A percentile compares a stretch with the other conserved stretches of the same genome.
Evolutionary conservation across 1,140 invertebrate species (phyloP).

Genomic region (Agrypnia vestita): DNA sequence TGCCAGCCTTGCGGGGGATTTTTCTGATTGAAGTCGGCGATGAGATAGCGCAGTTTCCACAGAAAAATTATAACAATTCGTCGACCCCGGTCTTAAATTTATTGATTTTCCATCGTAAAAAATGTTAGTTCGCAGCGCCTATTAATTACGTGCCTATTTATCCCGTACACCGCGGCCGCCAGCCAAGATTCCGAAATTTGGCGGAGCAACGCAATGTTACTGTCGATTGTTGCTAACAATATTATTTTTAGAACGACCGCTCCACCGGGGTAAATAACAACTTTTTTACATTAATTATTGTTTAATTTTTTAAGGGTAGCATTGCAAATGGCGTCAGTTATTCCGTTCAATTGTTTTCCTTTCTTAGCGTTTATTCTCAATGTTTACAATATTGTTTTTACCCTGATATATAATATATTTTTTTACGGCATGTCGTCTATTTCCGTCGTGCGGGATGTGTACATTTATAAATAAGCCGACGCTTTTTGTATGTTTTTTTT

Average conservation of each 20-base stretch:
- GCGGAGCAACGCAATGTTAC: neutral
- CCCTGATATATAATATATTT: slow-evolving; percentile 18
- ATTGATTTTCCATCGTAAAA: slow-evolving; percentile 61
- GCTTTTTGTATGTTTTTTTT: slow-evolving; percentile 43
- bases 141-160: slow-evolving; percentile 42
- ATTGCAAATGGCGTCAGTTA: slow-evolving; percentile 20
- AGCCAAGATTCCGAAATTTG: slow-evolving; percentile 6
- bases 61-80: slow-evolving; percentile 60
- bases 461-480: slow-evolving; percentile 14
- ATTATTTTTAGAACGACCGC: slow-evolving; percentile 50
- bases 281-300: slow-evolving; percentile 1
- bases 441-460: slow-evolving; percentile 5
- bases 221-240: slow-evolving; percentile 47
- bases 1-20: slow-evolving; percentile 11
- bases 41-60: slow-evolving; percentile 46
- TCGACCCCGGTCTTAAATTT: slow-evolving; percentile 60
- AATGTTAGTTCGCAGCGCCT: slow-evolving; percentile 50
- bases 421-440: slow-evolving; percentile 36
- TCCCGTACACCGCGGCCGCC: slow-evolving; percentile 4
- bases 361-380: slow-evolving; percentile 2
- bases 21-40: slow-evolving; percentile 43
- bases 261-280: slow-evolving; percentile 3
- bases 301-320: slow-evolving; percentile 32
- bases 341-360: neutral
- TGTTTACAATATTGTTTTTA: slow-evolving; percentile 37